A percentile compares a stretch with the other conserved stretches of the same genome.
phyloP scores from a whole-genome alignment of 2,888 invertebrate genomes.

The Oligia fasciuncula region DNA sequence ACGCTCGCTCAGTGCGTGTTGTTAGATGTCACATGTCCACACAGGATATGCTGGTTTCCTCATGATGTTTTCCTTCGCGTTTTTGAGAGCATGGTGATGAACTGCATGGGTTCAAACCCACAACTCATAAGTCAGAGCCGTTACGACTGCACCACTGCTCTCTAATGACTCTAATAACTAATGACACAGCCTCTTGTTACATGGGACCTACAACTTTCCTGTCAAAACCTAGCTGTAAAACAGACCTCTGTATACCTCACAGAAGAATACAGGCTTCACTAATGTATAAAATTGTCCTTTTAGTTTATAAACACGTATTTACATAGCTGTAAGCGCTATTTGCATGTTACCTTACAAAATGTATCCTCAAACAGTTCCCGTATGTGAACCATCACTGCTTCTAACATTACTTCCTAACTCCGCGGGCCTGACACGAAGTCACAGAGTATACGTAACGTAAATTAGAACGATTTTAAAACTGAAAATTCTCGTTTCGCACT shows the following conservation, averaged over 20 bases:
- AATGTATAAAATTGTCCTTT: background rate
- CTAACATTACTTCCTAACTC: conserved; percentile 13
- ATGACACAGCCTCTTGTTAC: background rate
- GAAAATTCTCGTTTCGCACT: background rate
- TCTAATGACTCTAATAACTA: background rate
- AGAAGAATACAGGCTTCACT: background rate
- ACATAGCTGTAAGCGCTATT: conserved; percentile 2
- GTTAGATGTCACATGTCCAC: background rate
- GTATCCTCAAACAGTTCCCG: conserved; percentile 11
- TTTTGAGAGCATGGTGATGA: background rate
- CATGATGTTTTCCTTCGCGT: background rate
- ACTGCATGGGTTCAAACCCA: background rate
- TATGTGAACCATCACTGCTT: background rate
- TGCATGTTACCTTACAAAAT: conserved; percentile 28
- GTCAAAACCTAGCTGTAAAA: background rate
- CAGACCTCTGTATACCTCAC: background rate
- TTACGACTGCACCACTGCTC: background rate
- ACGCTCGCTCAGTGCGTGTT: background rate
- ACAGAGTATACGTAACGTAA: background rate
- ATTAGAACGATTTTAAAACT: background rate
- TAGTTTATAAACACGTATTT: background rate
- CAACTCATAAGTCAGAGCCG: background rate
- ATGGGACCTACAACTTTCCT: background rate
- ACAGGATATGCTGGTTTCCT: background rate
- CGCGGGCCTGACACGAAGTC: background rate